These are phyloP conservation scores for Halictus ligatus DNA, from an alignment of 2,888 invertebrate genomes.

Conservation along the genomic window DNA sequence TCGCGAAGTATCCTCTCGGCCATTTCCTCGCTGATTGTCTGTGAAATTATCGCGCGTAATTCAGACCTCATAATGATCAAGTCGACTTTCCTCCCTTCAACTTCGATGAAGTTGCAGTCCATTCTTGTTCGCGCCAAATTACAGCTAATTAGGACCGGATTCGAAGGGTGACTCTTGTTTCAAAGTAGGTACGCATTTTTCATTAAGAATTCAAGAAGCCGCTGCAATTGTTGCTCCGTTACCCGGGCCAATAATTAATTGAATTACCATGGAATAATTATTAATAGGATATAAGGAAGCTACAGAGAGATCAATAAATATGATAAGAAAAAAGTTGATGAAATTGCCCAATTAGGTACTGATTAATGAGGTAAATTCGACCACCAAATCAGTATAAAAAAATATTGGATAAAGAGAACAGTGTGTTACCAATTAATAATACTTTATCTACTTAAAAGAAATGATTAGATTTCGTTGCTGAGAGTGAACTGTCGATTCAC, in stretches of 20 bases:
- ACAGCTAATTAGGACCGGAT: constrained; percentile 66
- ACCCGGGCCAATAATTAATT: not conserved
- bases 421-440: not conserved
- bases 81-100: constrained; percentile 63
- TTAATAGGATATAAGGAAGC: not conserved
- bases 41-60: constrained; percentile 77
- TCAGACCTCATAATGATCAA: constrained; percentile 70
- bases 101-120: constrained; percentile 65
- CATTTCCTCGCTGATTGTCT: constrained; percentile 73
- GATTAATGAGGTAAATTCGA: not conserved
- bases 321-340: not conserved
- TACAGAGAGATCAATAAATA: not conserved
- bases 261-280: not conserved
- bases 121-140: constrained; percentile 63
- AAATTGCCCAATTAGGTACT: not conserved
- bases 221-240: not conserved
- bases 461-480: not conserved
- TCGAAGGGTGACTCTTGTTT: constrained; percentile 38
- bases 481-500: not conserved
- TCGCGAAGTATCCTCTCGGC: constrained; percentile 66
- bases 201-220: not conserved
- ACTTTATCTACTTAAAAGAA: not conserved
- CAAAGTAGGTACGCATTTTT: constrained; percentile 26
- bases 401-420: not conserved
- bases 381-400: not conserved